These are phyloP conservation scores for Cossypha dichroa DNA, from an alignment of 2,797 vertebrate genomes.

Conservation along the genomic window DNA sequence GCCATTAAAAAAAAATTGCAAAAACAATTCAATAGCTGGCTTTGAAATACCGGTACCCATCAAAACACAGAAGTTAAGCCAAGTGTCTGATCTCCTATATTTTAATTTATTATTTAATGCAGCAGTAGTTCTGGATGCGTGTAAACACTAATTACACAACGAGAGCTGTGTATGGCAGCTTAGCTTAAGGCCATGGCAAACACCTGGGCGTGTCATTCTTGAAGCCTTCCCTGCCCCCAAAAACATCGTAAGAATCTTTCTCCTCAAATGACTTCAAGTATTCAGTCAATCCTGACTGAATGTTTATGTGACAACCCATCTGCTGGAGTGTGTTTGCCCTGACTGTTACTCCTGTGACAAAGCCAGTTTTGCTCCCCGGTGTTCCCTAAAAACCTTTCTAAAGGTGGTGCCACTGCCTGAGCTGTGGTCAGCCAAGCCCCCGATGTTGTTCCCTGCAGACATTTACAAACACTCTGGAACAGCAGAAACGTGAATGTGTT, in stretches of 20 bases:
- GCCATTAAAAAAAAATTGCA: neutral
- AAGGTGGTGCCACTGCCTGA: neutral
- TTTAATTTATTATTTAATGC: neutral
- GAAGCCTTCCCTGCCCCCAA: neutral
- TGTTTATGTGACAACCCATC: neutral
- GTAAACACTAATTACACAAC: neutral
- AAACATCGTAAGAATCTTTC: neutral
- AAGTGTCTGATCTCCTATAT: neutral
- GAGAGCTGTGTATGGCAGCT: neutral
- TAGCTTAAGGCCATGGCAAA: neutral
- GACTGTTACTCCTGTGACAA: neutral
- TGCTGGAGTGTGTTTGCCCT: neutral
- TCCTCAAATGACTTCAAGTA: neutral
- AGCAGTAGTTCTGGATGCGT: neutral
- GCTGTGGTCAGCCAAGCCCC: neutral
- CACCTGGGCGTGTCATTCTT: neutral
- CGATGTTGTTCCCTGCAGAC: neutral
- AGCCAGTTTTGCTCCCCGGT: neutral
- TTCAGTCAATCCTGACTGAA: neutral
- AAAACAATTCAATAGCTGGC: neutral
- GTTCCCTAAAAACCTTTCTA: neutral
- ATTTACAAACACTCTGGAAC: neutral
- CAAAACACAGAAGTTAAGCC: neutral
- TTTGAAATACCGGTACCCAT: neutral
- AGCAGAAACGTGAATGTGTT: rapidly evolving